Conservation (phyloP, 2,797 vertebrate genomes). For the Phrynocephalus vlangalii region DNA sequence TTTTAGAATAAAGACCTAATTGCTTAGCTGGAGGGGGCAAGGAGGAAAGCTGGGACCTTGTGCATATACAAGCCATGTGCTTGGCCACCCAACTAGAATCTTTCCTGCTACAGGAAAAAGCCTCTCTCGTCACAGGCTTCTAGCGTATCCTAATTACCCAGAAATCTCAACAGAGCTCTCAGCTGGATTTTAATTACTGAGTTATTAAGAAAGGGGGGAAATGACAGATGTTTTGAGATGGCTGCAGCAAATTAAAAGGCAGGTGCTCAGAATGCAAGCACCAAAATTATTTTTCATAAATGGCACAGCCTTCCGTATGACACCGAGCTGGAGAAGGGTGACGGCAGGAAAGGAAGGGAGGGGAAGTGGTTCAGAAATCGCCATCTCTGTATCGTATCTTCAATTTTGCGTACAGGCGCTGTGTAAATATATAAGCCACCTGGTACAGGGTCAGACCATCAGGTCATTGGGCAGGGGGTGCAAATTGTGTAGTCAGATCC, state of each 20-base stretch:
- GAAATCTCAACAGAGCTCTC: slow-evolving; percentile 66
- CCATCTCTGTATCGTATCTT: neutral
- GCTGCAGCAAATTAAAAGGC: slow-evolving; percentile 74
- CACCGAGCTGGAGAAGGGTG: neutral
- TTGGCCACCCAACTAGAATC: neutral
- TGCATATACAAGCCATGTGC: neutral
- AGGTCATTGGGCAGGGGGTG: neutral
- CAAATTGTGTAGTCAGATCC: no score
- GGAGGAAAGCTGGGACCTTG: neutral
- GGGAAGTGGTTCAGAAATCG: neutral
- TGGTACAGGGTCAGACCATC: neutral
- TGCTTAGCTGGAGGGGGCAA: neutral
- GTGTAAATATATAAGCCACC: neutral
- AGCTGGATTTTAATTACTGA: slow-evolving; percentile 78
- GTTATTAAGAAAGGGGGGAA: slow-evolving; percentile 70
- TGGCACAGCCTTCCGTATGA: slow-evolving; percentile 37
- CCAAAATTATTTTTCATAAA: slow-evolving; percentile 52
- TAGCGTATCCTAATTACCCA: slow-evolving; percentile 73
- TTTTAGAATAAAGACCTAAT: neutral
- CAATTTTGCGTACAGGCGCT: neutral
- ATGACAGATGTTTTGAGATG: slow-evolving; percentile 74
- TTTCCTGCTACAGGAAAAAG: slow-evolving; percentile 2
- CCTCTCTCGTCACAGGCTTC: slow-evolving; percentile 41
- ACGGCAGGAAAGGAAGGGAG: neutral
- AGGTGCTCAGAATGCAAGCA: slow-evolving; percentile 61